A percentile compares a stretch with the other conserved stretches of the same genome.
These are phyloP conservation scores for Diplogasteroides magnus DNA, from an alignment of 1,140 invertebrate species.

Conservation along the genomic window DNA sequence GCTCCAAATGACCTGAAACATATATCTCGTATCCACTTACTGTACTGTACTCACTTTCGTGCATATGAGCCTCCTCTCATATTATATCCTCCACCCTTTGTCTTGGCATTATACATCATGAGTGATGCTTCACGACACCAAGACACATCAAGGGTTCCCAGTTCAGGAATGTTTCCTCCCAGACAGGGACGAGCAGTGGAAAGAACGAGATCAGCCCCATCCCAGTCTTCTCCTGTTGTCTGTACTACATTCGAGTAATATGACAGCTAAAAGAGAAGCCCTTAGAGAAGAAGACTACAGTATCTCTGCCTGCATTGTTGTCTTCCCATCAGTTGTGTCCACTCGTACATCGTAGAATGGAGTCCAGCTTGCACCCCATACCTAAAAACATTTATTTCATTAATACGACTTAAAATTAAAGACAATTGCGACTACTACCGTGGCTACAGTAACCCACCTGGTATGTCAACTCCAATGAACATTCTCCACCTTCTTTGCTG, in stretches of 20 bases:
- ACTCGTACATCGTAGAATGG: slow-evolving; percentile 58
- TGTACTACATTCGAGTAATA: slow-evolving; percentile 57
- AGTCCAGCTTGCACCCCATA: slow-evolving; percentile 52
- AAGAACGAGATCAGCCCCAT: slow-evolving; percentile 51
- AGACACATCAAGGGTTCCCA: slow-evolving; percentile 45
- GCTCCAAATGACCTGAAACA: no score
- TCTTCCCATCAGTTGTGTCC: slow-evolving; percentile 29
- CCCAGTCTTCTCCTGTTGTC: slow-evolving; percentile 58
- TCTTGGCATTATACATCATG: no score
- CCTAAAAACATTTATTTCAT: slow-evolving; percentile 55
- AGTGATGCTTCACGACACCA: slow-evolving; percentile 39
- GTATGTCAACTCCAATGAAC: background rate
- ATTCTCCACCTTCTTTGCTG: slow-evolving; percentile 1
- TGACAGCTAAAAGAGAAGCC: slow-evolving; percentile 43
- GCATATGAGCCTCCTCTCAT: no score
- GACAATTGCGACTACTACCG: background rate
- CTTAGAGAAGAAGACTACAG: background rate
- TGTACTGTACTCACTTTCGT: no score
- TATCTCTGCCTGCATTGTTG: slow-evolving; percentile 16
- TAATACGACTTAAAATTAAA: slow-evolving; percentile 22
- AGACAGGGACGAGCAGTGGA: slow-evolving; percentile 57
- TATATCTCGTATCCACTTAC: no score
- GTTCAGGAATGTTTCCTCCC: slow-evolving; percentile 56
- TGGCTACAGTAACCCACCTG: background rate
- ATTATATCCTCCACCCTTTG: no score